A percentile compares a stretch with the other conserved stretches of the same genome.
Conservation (phyloP, 2,888 invertebrate species). For the Piscicola geometra region DNA sequence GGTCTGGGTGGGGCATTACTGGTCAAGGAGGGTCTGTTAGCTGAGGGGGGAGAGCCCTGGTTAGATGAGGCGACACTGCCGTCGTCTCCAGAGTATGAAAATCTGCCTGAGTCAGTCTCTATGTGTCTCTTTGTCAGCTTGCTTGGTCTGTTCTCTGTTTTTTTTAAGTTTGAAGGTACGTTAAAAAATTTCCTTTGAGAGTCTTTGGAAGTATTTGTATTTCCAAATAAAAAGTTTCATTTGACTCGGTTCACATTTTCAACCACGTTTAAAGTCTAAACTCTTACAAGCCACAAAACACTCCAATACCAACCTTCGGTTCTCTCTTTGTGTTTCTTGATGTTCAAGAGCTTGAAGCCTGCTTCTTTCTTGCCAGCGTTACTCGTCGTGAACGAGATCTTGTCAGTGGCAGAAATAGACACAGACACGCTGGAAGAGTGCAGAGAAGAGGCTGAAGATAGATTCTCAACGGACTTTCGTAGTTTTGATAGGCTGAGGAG, state of each 20-base stretch:
- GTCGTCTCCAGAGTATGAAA: slow-evolving; percentile 30
- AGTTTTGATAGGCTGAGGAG: slow-evolving; percentile 2
- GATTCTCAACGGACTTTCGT: neutral
- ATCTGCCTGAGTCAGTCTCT: slow-evolving; percentile 32
- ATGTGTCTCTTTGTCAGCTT: neutral
- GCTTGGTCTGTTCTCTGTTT: too few species aligned
- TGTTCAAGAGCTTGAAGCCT: neutral
- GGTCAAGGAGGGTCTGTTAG: neutral
- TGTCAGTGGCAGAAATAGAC: neutral
- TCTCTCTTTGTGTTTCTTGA: neutral
- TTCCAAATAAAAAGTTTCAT: too few species aligned
- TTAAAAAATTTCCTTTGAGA: too few species aligned
- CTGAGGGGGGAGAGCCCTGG: slow-evolving; percentile 16
- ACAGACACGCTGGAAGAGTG: neutral
- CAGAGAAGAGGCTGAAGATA: neutral
- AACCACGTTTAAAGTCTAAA: too few species aligned
- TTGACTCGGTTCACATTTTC: too few species aligned
- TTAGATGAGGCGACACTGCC: slow-evolving; percentile 21
- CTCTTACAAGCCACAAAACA: too few species aligned
- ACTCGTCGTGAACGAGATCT: neutral
- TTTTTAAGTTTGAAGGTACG: too few species aligned
- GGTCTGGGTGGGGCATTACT: neutral
- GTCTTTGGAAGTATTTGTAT: too few species aligned
- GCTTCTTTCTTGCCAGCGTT: neutral
- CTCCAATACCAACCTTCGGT: neutral